Percentiles rank a stretch among this genome's conserved stretches.
Evolutionary conservation across 1,140 invertebrate genomes (phyloP).

Genomic region (Drosophila murphyi): DNA sequence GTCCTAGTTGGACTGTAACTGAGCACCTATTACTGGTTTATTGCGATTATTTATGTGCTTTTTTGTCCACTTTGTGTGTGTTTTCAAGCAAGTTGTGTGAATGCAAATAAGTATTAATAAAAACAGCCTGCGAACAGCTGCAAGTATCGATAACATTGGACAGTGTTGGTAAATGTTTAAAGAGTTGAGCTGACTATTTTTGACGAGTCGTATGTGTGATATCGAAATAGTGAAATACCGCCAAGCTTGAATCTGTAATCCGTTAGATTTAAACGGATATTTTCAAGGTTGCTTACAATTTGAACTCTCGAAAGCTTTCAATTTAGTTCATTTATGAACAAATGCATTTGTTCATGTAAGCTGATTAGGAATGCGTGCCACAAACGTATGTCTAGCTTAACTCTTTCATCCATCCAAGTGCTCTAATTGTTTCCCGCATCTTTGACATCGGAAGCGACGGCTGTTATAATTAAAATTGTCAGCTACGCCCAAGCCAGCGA

Average conservation of each 20-base stretch:
- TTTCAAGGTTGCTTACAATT: not conserved
- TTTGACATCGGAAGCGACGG: constrained; percentile 71
- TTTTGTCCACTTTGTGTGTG: constrained; percentile 10
- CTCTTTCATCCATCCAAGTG: constrained; percentile 54
- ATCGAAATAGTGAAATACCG: not conserved
- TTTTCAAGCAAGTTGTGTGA: constrained; percentile 26
- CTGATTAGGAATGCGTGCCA: constrained; percentile 54
- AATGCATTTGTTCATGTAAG: constrained; percentile 16
- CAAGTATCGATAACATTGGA: constrained; percentile 18
- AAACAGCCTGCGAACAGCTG: constrained; percentile 46
- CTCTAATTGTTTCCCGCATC: constrained; percentile 77
- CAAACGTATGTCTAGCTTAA: constrained; percentile 36
- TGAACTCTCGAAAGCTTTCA: not conserved
- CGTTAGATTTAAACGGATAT: no score
- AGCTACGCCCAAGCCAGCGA: constrained; percentile 68
- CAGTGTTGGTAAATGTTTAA: constrained; percentile 21
- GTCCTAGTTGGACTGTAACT: not conserved
- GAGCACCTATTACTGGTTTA: not conserved
- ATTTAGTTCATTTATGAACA: not conserved
- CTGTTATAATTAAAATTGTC: constrained; percentile 72
- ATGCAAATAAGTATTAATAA: constrained; percentile 28
- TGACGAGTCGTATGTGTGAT: not conserved
- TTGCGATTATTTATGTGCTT: constrained; percentile 7
- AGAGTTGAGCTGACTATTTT: not conserved
- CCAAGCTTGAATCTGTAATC: not conserved